Evolutionary conservation across 1,140 invertebrate species (phyloP).

Genomic region (Pseudomyrmex concolor): DNA sequence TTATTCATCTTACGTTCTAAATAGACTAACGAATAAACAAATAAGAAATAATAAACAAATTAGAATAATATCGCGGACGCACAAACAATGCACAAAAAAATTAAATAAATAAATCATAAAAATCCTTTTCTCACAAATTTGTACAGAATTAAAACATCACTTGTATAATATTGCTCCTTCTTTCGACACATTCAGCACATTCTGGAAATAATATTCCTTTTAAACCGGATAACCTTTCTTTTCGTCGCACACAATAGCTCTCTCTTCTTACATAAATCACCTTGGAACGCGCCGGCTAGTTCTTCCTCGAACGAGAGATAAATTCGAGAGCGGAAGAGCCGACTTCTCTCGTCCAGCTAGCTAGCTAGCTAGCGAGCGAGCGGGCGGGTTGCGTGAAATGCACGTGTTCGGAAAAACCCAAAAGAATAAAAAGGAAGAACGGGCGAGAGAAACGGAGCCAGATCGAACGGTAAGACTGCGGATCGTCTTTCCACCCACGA

Average conservation of each 20-base stretch:
- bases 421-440: background rate
- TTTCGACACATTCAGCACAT: background rate
- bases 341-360: conserved; percentile 4
- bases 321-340: conserved; percentile 53
- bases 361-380: background rate
- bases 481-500: conserved; percentile 61
- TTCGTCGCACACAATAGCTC: conserved; percentile 34
- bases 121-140: too few species aligned
- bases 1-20: background rate
- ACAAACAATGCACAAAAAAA: background rate
- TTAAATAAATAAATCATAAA: background rate
- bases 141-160: background rate
- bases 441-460: conserved; percentile 30
- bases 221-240: background rate
- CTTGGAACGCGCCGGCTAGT: background rate
- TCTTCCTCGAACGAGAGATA: conserved; percentile 30
- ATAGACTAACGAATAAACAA: background rate
- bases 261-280: conserved; percentile 54
- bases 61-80: background rate
- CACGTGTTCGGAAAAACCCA: background rate
- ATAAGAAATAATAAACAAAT: background rate
- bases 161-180: background rate
- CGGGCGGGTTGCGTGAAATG: conserved; percentile 41
- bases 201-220: conserved; percentile 53
- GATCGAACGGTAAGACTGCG: conserved; percentile 53